Conservation (phyloP, 1,140 invertebrate genomes). For the Drosophila sturtevanti region DNA sequence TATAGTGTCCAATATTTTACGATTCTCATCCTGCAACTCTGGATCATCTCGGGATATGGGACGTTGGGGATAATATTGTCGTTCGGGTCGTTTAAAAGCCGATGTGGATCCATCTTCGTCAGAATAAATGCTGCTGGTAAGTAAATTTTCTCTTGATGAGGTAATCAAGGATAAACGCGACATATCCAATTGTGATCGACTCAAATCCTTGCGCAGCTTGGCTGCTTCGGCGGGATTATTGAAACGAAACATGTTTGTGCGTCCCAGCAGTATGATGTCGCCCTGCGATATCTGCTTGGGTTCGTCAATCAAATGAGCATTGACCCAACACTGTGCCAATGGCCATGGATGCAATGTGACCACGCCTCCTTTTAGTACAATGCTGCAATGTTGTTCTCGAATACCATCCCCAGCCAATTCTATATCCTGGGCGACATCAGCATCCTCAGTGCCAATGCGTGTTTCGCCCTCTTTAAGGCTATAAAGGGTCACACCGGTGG, state of each 20-base stretch:
- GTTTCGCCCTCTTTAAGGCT: slow-evolving; percentile 93
- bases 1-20: slow-evolving; percentile 83
- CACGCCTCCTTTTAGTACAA: slow-evolving; percentile 88
- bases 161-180: slow-evolving; percentile 92
- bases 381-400: slow-evolving; percentile 91
- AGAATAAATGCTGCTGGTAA: slow-evolving; percentile 62
- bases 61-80: slow-evolving; percentile 76
- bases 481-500: slow-evolving; percentile 95
- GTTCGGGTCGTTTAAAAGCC: slow-evolving; percentile 67
- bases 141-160: slow-evolving; percentile 88
- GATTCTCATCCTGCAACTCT: slow-evolving; percentile 80
- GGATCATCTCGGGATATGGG: slow-evolving; percentile 74
- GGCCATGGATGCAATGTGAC: slow-evolving; percentile 90
- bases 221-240: slow-evolving; percentile 96
- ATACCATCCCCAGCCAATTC: slow-evolving; percentile 91
- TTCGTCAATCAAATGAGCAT: slow-evolving; percentile 89
- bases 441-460: slow-evolving; percentile 90
- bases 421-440: slow-evolving; percentile 88
- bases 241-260: slow-evolving; percentile 96
- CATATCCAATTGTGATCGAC: slow-evolving; percentile 88
- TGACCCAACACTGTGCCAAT: slow-evolving; percentile 91
- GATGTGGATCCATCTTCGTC: slow-evolving; percentile 71
- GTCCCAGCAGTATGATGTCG: slow-evolving; percentile 91
- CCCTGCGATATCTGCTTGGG: slow-evolving; percentile 90
- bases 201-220: slow-evolving; percentile 89